Conservation (phyloP, 2,888 invertebrate species). For the Tetranychus piercei region DNA sequence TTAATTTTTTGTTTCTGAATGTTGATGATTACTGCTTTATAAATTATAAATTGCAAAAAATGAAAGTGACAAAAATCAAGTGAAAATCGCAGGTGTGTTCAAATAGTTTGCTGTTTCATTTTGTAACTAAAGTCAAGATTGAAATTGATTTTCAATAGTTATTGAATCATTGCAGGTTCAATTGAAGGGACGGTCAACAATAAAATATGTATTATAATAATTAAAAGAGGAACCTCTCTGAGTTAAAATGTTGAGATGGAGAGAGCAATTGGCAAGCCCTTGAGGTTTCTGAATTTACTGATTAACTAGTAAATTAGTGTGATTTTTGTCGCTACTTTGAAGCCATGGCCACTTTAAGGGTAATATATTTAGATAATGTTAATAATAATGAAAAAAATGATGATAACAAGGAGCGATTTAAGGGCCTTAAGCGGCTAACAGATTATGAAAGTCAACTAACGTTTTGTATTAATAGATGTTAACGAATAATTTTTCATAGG, state of each 20-base stretch:
- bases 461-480: not conserved
- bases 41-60: too few relatives aligned
- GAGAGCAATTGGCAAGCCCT: not conserved
- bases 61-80: too few relatives aligned
- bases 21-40: too few relatives aligned
- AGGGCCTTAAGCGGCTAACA: not conserved
- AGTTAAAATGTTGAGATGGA: not conserved
- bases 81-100: too few relatives aligned
- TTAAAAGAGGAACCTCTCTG: not conserved
- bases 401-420: not conserved
- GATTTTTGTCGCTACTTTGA: not conserved
- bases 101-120: too few relatives aligned
- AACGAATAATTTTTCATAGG: not conserved
- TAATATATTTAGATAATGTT: not conserved
- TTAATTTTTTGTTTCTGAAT: too few relatives aligned
- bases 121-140: too few relatives aligned
- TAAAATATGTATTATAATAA: too few relatives aligned
- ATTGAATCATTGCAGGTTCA: too few relatives aligned
- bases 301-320: not conserved
- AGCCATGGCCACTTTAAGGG: not conserved
- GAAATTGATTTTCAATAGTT: too few relatives aligned
- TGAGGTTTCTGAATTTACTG: not conserved
- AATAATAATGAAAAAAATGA: not conserved
- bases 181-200: too few relatives aligned
- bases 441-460: not conserved